These are phyloP conservation scores for Nezara viridula DNA, from an alignment of 2,888 invertebrate genomes.

Conservation along the genomic window DNA sequence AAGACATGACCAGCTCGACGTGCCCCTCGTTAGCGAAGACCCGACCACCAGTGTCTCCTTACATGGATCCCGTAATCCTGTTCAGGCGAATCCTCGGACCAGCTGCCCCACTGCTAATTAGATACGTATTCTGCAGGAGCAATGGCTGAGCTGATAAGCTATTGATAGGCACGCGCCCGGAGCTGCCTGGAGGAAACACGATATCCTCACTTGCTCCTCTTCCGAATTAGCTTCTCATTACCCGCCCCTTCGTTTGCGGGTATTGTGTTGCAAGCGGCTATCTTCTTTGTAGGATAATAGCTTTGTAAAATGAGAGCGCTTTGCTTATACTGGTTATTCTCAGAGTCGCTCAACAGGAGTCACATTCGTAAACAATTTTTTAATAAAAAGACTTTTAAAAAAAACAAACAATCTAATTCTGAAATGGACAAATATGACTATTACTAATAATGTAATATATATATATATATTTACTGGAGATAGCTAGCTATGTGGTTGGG, in stretches of 20 bases:
- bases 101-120: not conserved
- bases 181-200: conserved; percentile 3
- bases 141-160: not conserved
- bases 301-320: conserved; percentile 29
- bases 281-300: conserved; percentile 43
- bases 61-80: not conserved
- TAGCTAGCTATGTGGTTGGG: no score
- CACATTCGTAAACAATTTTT: not conserved
- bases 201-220: not conserved
- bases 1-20: not conserved
- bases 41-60: not conserved
- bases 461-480: no score
- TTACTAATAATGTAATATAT: no score
- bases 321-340: not conserved
- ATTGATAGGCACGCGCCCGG: conserved; percentile 9
- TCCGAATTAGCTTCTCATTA: conserved; percentile 34
- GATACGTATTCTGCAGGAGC: not conserved
- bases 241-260: not conserved
- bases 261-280: conserved; percentile 5
- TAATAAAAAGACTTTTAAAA: not conserved
- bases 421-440: no score
- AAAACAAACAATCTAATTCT: not conserved
- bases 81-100: not conserved
- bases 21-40: not conserved
- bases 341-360: not conserved